Conservation (phyloP, 2,797 vertebrate species). For the Periparus ater region DNA sequence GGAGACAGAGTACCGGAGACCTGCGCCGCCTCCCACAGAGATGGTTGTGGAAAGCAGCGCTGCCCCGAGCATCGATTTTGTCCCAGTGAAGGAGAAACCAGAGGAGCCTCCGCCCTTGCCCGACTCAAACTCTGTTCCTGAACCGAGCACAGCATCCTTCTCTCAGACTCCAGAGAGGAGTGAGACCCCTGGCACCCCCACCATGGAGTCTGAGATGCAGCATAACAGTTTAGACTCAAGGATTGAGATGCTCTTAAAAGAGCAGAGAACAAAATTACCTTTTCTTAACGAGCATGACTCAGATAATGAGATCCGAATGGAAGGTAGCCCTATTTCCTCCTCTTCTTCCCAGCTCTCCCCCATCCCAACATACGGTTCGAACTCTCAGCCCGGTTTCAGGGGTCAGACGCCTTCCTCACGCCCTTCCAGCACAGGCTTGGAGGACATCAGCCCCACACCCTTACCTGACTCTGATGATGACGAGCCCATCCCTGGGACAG, state of each 20-base stretch:
- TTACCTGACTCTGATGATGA: conserved; percentile 91
- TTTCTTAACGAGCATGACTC: conserved; percentile 93
- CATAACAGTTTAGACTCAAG: conserved; percentile 93
- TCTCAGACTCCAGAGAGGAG: conserved; percentile 88
- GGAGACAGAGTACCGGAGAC: conserved; percentile 87
- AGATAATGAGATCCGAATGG: conserved; percentile 92
- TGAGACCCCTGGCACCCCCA: conserved; percentile 87
- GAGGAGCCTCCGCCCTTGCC: conserved; percentile 89
- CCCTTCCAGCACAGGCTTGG: conserved; percentile 92
- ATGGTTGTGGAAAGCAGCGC: conserved; percentile 61
- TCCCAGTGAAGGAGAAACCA: conserved; percentile 84
- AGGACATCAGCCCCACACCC: conserved; percentile 96
- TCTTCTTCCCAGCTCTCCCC: conserved; percentile 97
- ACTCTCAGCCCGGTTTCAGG: conserved; percentile 79
- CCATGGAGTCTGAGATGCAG: conserved; percentile 87
- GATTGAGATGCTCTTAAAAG: conserved; percentile 98
- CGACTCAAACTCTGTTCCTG: conserved; percentile 78
- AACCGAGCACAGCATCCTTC: conserved; percentile 65
- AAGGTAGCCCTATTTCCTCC: conserved; percentile 97
- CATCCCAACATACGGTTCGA: conserved; percentile 81
- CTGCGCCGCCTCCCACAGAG: conserved; percentile 74
- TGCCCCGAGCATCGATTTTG: conserved; percentile 73
- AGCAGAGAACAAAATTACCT: conserved; percentile 92
- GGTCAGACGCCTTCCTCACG: conserved; percentile 82
- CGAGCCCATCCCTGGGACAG: conserved; percentile 78